Percentiles rank a stretch among this genome's conserved stretches.
These are phyloP conservation scores for Quadroppia sp. DNA, from an alignment of 2,888 invertebrate genomes.

Conservation along the genomic window DNA sequence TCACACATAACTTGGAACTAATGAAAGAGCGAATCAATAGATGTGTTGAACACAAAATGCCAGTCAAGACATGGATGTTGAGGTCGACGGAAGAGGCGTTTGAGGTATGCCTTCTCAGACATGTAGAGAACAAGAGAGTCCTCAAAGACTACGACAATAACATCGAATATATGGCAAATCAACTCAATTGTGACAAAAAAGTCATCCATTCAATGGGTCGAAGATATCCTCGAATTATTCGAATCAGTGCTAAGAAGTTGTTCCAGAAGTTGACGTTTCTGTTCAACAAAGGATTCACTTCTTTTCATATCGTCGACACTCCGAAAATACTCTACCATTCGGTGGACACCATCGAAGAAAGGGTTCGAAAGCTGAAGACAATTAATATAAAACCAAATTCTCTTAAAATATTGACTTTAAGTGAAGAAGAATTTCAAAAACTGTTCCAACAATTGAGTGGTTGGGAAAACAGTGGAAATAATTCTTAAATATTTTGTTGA, in stretches of 20 bases:
- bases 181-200: background rate
- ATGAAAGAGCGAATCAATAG: conserved; percentile 2
- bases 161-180: conserved; percentile 20
- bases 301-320: conserved; percentile 16
- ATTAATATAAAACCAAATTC: background rate
- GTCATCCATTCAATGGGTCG: conserved; percentile 3
- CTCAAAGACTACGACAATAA: conserved; percentile 15
- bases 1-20: conserved; percentile 11
- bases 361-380: background rate
- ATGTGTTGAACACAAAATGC: background rate
- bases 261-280: background rate
- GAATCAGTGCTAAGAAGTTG: conserved; percentile 1
- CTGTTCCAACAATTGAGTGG: background rate
- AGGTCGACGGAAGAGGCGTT: conserved; percentile 10
- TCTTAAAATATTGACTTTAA: conserved; percentile 9
- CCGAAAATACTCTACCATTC: conserved; percentile 8
- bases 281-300: background rate
- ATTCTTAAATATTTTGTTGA: background rate
- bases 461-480: background rate
- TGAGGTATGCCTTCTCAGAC: background rate
- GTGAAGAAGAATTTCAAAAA: conserved; percentile 7
- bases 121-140: conserved; percentile 14
- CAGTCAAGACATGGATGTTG: conserved; percentile 29
- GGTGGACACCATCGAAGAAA: background rate
- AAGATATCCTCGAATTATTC: conserved; percentile 28